Conservation (phyloP, 1,140 invertebrate species). For the Drosophila ogumai region DNA sequence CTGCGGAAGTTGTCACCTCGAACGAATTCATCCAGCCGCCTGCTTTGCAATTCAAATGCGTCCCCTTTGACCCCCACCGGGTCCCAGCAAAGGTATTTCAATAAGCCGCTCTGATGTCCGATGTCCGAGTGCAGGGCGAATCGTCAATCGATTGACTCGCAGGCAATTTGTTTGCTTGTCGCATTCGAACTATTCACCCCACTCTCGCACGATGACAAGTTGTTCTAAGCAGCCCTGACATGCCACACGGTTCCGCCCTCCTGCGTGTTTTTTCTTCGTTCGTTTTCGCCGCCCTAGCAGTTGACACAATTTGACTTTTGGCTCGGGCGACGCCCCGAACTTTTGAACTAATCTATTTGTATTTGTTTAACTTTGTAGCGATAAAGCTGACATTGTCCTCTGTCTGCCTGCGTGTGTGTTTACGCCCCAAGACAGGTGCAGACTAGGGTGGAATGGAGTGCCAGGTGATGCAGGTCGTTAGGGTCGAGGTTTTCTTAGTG, state of each 20-base stretch:
- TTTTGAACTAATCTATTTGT: conserved; percentile 82
- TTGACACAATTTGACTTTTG: conserved; percentile 79
- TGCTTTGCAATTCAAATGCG: conserved; percentile 45
- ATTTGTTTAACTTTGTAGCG: conserved; percentile 74
- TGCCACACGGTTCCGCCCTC: conserved; percentile 20
- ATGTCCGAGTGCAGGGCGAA: conserved; percentile 28
- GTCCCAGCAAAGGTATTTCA: conserved; percentile 33
- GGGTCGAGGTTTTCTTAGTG: not conserved
- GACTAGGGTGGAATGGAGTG: not conserved
- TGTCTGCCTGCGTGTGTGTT: conserved; percentile 27
- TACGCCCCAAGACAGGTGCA: conserved; percentile 33
- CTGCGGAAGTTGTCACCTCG: conserved; percentile 21
- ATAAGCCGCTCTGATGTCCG: conserved; percentile 33
- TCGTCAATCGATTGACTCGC: conserved; percentile 56
- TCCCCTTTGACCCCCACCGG: conserved; percentile 27
- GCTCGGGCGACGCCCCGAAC: conserved; percentile 56
- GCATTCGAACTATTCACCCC: conserved; percentile 33
- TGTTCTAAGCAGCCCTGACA: conserved; percentile 34
- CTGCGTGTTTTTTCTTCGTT: conserved; percentile 9
- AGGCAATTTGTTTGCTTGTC: conserved; percentile 74
- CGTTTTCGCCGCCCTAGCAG: conserved; percentile 47
- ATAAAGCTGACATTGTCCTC: conserved; percentile 49
- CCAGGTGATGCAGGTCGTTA: conserved; percentile 8
- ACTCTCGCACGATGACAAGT: conserved; percentile 16
- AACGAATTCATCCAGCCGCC: not conserved